Percentiles rank a stretch among this genome's conserved stretches.
These are phyloP conservation scores for Psilopsiagon aurifrons DNA, from an alignment of 2,113 vertebrate species.

Conservation along the genomic window DNA sequence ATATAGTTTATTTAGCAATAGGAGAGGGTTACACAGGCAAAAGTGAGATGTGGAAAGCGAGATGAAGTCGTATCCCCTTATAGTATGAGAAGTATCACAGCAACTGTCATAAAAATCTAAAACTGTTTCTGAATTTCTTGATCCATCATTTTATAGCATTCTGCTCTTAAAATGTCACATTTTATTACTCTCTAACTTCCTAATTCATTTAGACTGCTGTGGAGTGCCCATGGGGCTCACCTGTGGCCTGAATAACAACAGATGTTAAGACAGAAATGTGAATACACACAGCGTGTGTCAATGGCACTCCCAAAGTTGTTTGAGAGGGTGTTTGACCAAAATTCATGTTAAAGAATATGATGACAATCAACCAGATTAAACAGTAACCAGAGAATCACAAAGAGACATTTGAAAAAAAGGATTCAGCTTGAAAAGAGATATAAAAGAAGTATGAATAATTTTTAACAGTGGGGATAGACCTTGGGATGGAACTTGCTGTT, in stretches of 20 bases:
- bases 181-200: not conserved
- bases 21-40: not conserved
- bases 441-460: not conserved
- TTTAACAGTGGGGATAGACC: not conserved
- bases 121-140: not conserved
- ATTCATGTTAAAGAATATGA: not conserved
- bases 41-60: not conserved
- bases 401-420: not conserved
- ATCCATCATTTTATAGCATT: not conserved
- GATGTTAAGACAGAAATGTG: not conserved
- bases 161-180: constrained; percentile 23
- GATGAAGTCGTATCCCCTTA: not conserved
- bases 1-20: not conserved
- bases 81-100: not conserved
- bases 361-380: not conserved
- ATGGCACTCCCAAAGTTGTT: not conserved
- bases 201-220: not conserved
- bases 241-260: not conserved
- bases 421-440: not conserved
- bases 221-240: not conserved
- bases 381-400: not conserved
- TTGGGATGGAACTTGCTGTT: not conserved
- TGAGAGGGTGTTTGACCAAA: not conserved
- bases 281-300: not conserved
- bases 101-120: not conserved